Evolutionary conservation across 2,113 vertebrate species (phyloP).

Genomic region (Microcebus tavaratra): DNA sequence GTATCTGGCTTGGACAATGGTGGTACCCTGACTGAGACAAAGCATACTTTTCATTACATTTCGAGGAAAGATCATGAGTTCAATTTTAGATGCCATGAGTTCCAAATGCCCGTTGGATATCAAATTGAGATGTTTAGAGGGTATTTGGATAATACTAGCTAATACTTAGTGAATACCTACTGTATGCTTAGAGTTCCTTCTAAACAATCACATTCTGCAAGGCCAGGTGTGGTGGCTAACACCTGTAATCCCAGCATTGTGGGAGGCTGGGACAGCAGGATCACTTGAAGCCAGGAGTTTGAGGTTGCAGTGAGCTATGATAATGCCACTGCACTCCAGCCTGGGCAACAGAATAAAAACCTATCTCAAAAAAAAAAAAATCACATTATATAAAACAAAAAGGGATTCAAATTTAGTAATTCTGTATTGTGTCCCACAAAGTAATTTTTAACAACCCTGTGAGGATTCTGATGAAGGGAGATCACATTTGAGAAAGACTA

Average conservation of each 20-base stretch:
- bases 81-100: neutral
- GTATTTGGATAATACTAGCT: slow-evolving; percentile 5
- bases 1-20: neutral
- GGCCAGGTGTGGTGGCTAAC: too few relatives aligned
- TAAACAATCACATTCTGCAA: neutral
- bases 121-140: neutral
- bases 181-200: neutral
- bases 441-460: neutral
- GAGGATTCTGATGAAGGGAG: neutral
- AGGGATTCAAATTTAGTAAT: neutral
- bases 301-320: too few relatives aligned
- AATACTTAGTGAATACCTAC: neutral
- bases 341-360: too few relatives aligned
- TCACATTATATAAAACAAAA: neutral
- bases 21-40: neutral
- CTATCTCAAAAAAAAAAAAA: neutral
- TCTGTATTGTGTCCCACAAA: neutral
- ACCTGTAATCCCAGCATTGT: too few relatives aligned
- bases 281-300: too few relatives aligned
- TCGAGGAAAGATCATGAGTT: neutral
- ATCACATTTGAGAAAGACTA: neutral
- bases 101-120: neutral
- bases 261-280: too few relatives aligned
- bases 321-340: too few relatives aligned
- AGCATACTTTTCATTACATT: neutral